Evolutionary conservation across 2,888 invertebrate genomes (phyloP).

Genomic region (Xylota sylvarum): DNA sequence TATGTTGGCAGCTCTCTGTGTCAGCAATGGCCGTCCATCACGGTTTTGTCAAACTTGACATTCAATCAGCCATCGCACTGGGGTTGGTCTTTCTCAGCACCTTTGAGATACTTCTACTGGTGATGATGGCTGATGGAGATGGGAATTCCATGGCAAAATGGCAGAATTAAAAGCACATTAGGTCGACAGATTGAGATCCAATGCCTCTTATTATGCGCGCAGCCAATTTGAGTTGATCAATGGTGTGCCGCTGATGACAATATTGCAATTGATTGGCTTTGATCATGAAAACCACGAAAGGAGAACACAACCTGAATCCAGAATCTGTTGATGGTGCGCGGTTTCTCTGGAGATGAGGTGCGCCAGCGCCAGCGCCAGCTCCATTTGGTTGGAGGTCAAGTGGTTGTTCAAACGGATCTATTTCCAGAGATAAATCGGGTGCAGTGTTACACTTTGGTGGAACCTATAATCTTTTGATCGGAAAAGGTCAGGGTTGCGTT

Average conservation of each 20-base stretch:
- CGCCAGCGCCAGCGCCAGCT: constrained; percentile 19
- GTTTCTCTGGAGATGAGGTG: constrained; percentile 45
- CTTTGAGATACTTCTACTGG: constrained; percentile 27
- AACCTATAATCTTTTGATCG: constrained; percentile 15
- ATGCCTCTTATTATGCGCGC: constrained; percentile 50
- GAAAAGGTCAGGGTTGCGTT: constrained; percentile 54
- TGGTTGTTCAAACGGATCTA: constrained; percentile 26
- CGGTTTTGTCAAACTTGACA: constrained; percentile 66
- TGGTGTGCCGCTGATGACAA: constrained; percentile 16
- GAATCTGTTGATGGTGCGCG: constrained; percentile 32
- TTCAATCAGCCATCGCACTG: constrained; percentile 45
- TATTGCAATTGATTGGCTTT: constrained; percentile 66
- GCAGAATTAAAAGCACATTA: constrained; percentile 26
- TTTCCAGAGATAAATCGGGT: constrained; percentile 17
- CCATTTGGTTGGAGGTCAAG: constrained; percentile 43
- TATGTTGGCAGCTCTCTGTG: constrained; percentile 38
- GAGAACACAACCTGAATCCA: constrained; percentile 44
- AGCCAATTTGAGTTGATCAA: constrained; percentile 37
- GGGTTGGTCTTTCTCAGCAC: constrained; percentile 48
- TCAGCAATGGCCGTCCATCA: constrained; percentile 40
- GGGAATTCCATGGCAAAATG: constrained; percentile 18
- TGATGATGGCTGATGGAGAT: neutral
- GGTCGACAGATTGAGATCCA: constrained; percentile 27
- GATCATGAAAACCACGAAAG: constrained; percentile 66
- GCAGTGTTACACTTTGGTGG: constrained; percentile 47